Evolutionary conservation across 2,888 invertebrate species (phyloP).

Genomic region (Mythimna impura): DNA sequence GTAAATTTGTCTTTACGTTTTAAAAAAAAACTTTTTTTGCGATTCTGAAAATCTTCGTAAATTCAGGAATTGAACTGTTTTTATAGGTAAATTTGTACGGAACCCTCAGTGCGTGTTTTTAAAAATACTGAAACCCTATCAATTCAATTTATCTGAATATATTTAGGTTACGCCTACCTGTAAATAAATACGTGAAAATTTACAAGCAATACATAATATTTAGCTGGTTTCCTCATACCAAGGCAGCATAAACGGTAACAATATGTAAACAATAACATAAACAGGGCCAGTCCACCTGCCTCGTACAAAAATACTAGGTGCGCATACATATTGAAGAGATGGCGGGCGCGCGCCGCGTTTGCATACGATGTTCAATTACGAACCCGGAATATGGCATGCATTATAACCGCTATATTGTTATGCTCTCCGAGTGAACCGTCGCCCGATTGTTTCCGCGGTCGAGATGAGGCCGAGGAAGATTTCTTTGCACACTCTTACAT

Average conservation of each 20-base stretch:
- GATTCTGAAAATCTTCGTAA: too few relatives aligned
- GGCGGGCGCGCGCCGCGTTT: constrained; percentile 82
- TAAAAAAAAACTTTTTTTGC: too few relatives aligned
- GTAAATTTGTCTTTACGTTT: too few relatives aligned
- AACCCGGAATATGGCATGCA: constrained; percentile 84
- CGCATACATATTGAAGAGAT: constrained; percentile 86
- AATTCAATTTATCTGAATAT: not conserved
- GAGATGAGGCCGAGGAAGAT: constrained; percentile 60
- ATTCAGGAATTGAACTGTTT: too few relatives aligned
- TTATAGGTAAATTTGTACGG: too few relatives aligned
- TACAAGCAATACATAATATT: constrained; percentile 26
- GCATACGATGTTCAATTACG: constrained; percentile 88
- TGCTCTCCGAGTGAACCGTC: constrained; percentile 74
- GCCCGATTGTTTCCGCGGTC: constrained; percentile 73
- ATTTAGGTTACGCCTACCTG: not conserved
- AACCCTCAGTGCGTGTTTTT: not conserved
- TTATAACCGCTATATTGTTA: constrained; percentile 80
- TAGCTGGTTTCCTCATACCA: constrained; percentile 50
- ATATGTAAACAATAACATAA: constrained; percentile 74
- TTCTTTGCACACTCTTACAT: constrained; percentile 56
- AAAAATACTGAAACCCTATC: constrained; percentile 8
- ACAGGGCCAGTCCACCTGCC: constrained; percentile 81
- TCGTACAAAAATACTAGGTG: constrained; percentile 77
- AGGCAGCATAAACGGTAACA: constrained; percentile 51
- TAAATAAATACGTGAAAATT: constrained; percentile 5